phyloP scores from a whole-genome alignment of 2,888 invertebrate species.

The Pterobdella sp. region DNA sequence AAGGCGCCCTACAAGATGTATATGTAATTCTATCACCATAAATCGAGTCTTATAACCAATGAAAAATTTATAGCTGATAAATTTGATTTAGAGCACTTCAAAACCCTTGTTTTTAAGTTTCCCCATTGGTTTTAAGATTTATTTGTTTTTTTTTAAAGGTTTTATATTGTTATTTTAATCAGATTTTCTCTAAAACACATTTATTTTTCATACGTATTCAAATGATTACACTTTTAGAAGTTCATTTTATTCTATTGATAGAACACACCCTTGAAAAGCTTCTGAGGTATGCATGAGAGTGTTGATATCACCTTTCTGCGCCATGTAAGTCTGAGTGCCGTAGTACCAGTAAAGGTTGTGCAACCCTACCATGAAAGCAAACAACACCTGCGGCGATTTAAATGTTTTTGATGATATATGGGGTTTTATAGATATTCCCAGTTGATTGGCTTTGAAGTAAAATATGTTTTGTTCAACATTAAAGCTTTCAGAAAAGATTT shows the following conservation, averaged over 20 bases:
- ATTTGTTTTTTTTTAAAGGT: too few relatives aligned
- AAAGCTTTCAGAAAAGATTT: too few relatives aligned
- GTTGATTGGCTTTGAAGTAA: neutral
- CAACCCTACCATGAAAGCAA: conserved; percentile 52
- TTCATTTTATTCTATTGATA: too few relatives aligned
- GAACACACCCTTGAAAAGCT: conserved; percentile 49
- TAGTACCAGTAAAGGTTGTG: conserved; percentile 53
- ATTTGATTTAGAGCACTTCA: too few relatives aligned
- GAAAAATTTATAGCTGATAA: too few relatives aligned
- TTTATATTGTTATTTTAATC: too few relatives aligned
- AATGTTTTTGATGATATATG: neutral
- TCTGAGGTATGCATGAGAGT: conserved; percentile 46
- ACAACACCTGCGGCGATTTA: conserved; percentile 38
- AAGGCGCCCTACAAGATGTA: too few relatives aligned
- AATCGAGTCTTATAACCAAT: too few relatives aligned
- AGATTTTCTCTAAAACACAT: neutral
- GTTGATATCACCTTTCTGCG: conserved; percentile 41
- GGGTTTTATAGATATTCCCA: neutral
- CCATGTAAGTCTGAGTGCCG: conserved; percentile 45
- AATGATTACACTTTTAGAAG: neutral
- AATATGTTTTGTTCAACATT: neutral
- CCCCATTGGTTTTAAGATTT: too few relatives aligned
- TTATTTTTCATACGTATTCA: neutral
- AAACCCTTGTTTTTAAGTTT: too few relatives aligned
- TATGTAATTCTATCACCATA: too few relatives aligned